Conservation (phyloP, 2,888 invertebrate genomes). For the Brenthis hecate region DNA sequence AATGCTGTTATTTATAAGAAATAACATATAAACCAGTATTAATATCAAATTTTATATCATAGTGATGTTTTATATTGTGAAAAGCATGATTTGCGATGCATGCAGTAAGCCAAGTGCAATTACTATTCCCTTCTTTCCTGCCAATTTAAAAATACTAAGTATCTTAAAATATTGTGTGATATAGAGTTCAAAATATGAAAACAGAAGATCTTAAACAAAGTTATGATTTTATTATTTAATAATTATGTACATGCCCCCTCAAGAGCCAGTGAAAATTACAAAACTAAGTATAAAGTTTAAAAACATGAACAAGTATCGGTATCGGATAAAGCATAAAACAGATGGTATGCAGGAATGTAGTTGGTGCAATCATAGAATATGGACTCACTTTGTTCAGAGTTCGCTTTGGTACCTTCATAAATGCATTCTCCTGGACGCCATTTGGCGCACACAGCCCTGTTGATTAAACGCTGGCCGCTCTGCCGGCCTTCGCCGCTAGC, state of each 20-base stretch:
- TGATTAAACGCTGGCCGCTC: constrained; percentile 75
- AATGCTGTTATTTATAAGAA: too few relatives aligned
- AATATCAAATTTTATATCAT: not conserved
- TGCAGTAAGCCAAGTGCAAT: constrained; percentile 22
- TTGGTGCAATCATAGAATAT: constrained; percentile 51
- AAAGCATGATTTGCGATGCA: constrained; percentile 18
- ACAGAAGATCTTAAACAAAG: constrained; percentile 55
- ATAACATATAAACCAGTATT: not conserved
- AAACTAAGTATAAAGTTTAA: constrained; percentile 74
- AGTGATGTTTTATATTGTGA: not conserved
- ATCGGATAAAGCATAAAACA: constrained; percentile 54
- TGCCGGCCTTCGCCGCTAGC: constrained; percentile 69
- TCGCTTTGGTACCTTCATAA: constrained; percentile 72
- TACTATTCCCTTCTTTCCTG: constrained; percentile 18
- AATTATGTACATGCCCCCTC: constrained; percentile 66
- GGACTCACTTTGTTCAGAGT: constrained; percentile 60
- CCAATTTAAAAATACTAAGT: constrained; percentile 15
- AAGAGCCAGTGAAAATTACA: constrained; percentile 56
- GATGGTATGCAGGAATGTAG: constrained; percentile 60
- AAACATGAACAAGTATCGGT: constrained; percentile 55
- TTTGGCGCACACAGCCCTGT: constrained; percentile 51
- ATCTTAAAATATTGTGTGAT: constrained; percentile 42
- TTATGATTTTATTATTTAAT: constrained; percentile 58
- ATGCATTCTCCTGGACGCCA: constrained; percentile 55
- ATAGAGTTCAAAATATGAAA: constrained; percentile 47